Evolutionary conservation across 2,797 vertebrate species (phyloP), one percentile per base, ranked within the genome.

Genomic region (Anguilla pacifica): DNA sequence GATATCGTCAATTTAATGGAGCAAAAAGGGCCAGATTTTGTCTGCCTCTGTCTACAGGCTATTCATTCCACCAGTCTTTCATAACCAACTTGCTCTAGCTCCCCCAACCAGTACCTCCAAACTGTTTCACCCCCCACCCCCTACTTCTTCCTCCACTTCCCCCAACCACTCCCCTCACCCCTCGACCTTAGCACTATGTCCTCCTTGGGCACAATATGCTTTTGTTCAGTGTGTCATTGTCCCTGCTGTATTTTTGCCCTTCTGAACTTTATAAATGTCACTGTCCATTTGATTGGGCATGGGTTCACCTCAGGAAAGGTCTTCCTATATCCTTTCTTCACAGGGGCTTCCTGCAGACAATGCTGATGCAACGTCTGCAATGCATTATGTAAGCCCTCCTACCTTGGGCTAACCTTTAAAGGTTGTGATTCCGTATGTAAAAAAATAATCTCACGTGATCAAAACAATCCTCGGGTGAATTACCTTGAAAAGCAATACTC

Each of bases 211-310:
- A 89, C 87, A 86, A 70, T 85, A 70, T 51, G 72, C 85, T 84
- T 89, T 90, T 83, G 46, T 85, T 88, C 82, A 53, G 9, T 53
- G 15, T 72, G 61, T 86, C 79, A 84, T 22, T 82, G 51, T 51
- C 70, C 64, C 55, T 19, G 0, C n/a, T n/a, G 72, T 87, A 31
- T 84, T 53, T 86, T n/a, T 88, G 43, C 85, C 35, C 61, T 53
- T 64, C n/a, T 83, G 77, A 86, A 17, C 46, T 3, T 7, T 74
- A 15, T 39, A 87, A 89, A 89, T 87, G 88, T 87, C 84, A 88
- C 67, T 86, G 28, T 59, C 67, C 83, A 67, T 89, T 84, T 55
- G 84, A 55, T 57, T 84, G 85, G 11, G 61, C 85, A 85, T 86
- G n/a, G 61, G 13, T 59, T 7, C 35, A 46, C 35, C 17, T 79